Evolutionary conservation across 64 coral and sea anemone species (phyloP).

Genomic region (Trachythela sp.): DNA sequence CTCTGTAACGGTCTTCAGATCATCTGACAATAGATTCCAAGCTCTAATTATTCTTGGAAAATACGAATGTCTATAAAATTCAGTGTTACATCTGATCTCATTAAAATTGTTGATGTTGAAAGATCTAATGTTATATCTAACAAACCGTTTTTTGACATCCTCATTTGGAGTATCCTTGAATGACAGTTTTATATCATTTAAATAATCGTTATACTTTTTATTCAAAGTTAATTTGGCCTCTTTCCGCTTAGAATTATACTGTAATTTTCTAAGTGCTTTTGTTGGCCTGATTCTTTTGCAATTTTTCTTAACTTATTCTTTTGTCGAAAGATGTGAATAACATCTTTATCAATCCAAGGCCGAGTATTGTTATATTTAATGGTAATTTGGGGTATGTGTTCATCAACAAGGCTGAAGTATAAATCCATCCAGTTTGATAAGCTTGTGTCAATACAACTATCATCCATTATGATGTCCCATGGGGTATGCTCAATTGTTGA

Average conservation of each 20-base stretch:
- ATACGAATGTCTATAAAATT: too few relatives aligned
- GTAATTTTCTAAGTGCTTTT: slow-evolving; percentile 15
- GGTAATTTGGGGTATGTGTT: slow-evolving; percentile 13
- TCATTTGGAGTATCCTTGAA: slow-evolving; percentile 1
- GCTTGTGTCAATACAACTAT: slow-evolving; percentile 14
- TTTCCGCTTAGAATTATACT: neutral
- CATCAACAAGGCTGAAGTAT: neutral
- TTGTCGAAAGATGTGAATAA: neutral
- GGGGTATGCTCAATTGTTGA: neutral
- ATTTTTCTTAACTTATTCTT: slow-evolving; percentile 12
- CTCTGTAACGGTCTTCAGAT: too few relatives aligned
- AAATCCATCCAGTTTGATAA: slow-evolving; percentile 4
- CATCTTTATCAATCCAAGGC: slow-evolving; percentile 6
- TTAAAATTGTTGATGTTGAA: too few relatives aligned
- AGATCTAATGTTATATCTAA: too few relatives aligned
- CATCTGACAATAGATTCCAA: too few relatives aligned
- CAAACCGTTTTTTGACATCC: too few relatives aligned
- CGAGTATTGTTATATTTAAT: neutral
- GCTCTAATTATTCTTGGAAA: too few relatives aligned
- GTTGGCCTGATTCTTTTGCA: slow-evolving; percentile 4
- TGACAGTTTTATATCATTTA: slow-evolving; percentile 8
- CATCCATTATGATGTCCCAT: neutral
- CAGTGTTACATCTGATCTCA: too few relatives aligned
- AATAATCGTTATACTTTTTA: neutral
- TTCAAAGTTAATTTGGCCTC: slow-evolving; percentile 8